phyloP scores from a whole-genome alignment of 2,797 vertebrate species.

The Bradypodion pumilum region DNA sequence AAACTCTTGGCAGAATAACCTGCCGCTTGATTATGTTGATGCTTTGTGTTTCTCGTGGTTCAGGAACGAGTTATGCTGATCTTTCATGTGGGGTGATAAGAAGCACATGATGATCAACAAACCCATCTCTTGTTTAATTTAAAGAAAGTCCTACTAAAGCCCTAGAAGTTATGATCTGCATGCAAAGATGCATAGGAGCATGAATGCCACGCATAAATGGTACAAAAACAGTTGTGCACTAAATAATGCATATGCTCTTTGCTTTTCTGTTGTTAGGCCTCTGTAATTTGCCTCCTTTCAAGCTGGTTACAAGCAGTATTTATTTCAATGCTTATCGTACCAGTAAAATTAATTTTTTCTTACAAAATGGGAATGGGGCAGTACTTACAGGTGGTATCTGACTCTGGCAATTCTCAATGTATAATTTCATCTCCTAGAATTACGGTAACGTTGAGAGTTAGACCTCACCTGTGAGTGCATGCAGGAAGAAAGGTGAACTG shows the following conservation, averaged over 20 bases:
- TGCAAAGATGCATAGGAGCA: neutral
- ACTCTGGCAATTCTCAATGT: neutral
- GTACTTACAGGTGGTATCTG: neutral
- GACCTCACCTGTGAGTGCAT: neutral
- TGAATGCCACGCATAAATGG: accelerated
- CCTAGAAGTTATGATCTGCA: accelerated
- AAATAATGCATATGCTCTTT: accelerated
- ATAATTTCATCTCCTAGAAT: accelerated
- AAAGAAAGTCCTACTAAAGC: neutral
- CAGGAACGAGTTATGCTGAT: neutral
- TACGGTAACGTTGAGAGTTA: accelerated
- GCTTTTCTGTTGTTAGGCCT: accelerated
- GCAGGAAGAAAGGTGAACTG: accelerated
- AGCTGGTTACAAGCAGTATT: accelerated
- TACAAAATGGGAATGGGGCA: neutral
- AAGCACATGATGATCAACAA: neutral
- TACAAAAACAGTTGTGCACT: accelerated
- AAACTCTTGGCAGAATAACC: neutral
- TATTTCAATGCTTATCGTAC: accelerated
- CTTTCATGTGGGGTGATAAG: neutral
- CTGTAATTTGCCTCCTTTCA: neutral
- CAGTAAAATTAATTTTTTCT: neutral
- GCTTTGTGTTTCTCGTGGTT: too few species aligned
- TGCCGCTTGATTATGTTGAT: neutral
- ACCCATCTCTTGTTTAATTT: neutral